Evolutionary conservation across 2,797 vertebrate genomes (phyloP), one percentile per base, ranked within the genome.

Genomic region (Arrhamphus sclerolepis): DNA sequence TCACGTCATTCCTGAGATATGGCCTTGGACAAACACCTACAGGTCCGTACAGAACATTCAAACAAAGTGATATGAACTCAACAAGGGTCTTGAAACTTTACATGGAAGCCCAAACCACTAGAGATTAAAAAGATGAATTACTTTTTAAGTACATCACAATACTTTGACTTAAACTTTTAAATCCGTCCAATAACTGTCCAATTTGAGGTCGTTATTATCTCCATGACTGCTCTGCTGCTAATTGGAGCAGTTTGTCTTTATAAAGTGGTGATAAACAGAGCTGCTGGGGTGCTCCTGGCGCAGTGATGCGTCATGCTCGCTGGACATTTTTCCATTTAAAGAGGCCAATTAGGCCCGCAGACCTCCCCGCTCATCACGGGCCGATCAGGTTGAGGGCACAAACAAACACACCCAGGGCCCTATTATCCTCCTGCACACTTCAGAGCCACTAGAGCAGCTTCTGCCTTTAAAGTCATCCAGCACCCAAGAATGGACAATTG

Each of bases 201-300:
- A 26, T 77, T 74, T 63, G 34, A 54, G 64, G 70, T 69, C 65
- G 57, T 77, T 74, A 63, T 78, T 70, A 66, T 70, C 73, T 69
- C 75, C 70, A 63, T 87, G 92, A 89, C 80, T 93, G 93, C 92
- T 84, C 92, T 87, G 68, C 70, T 34, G 28, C 66, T 87, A 84
- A 87, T 82, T 85, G 80, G 70, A 76, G 69, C 10, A 54, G 75
- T 82, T 84, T 84, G 72, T 72, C 80, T 77, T 68, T 68, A 72
- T 81, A 49, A 81, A 74, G 64, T 61, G 65, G 65, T 73, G 64
- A 80, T 76, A 64, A 72, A 74, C 52, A 68, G 46, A 64, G 57
- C 53, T 6, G 39, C 26, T 20, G 50, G 29, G 54, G 29, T 20
- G 72, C 61, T 50, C 22, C 47, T 20, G 18, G 38, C 64, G 72